Evolutionary conservation across 2,888 invertebrate species (phyloP).

Genomic region (Helobdella robusta): DNA sequence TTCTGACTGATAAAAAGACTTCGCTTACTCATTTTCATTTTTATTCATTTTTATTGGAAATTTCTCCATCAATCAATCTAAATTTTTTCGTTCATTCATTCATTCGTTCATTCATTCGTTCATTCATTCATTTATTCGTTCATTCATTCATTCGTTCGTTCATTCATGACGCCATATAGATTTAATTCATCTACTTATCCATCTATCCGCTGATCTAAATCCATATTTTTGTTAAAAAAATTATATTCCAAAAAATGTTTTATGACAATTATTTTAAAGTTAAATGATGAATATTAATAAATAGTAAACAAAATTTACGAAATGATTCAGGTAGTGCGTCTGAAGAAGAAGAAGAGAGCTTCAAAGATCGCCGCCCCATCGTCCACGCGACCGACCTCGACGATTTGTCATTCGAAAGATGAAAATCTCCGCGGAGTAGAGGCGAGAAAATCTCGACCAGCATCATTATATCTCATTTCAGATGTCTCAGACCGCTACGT

Average conservation of each 20-base stretch:
- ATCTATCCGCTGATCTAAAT: not conserved
- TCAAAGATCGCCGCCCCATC: too few species aligned
- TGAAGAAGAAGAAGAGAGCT: constrained; percentile 9
- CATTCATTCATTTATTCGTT: not conserved
- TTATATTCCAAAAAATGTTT: too few species aligned
- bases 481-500: constrained; percentile 20
- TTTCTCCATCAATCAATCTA: too few species aligned
- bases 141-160: not conserved
- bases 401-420: not conserved
- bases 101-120: constrained; percentile 2
- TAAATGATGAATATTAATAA: too few species aligned
- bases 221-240: too few species aligned
- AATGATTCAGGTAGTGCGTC: not conserved
- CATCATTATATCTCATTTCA: constrained; percentile 4
- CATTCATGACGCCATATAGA: not conserved
- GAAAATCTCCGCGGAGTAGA: too few species aligned
- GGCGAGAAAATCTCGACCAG: not conserved
- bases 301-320: too few species aligned
- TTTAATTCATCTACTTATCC: not conserved
- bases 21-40: too few species aligned
- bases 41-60: too few species aligned
- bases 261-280: too few species aligned
- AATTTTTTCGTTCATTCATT: not conserved
- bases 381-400: not conserved
- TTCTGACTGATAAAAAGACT: too few species aligned